Evolutionary conservation across 2,797 vertebrate genomes (phyloP).

Genomic region (Sebastiscus tertius): DNA sequence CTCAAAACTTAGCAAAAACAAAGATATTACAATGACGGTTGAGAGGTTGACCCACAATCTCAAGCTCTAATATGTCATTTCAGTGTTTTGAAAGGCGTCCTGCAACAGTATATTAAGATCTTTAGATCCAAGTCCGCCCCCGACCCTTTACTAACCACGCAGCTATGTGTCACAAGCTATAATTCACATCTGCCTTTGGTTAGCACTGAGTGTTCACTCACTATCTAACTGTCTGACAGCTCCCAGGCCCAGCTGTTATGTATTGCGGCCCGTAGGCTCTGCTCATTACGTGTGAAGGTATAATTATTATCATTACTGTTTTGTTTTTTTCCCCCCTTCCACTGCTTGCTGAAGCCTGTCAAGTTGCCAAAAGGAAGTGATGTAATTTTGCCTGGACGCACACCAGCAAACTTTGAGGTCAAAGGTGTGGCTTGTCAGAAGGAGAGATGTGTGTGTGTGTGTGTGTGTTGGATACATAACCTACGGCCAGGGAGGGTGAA

Average conservation of each 20-base stretch:
- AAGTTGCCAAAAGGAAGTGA: conserved; percentile 72
- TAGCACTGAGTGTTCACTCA: conserved; percentile 56
- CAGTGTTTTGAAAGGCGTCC: conserved; percentile 30
- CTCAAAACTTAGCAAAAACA: not conserved
- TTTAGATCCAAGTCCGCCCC: conserved; percentile 46
- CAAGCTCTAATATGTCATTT: not conserved
- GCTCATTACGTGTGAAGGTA: conserved; percentile 75
- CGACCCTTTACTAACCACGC: conserved; percentile 53
- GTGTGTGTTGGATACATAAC: not conserved
- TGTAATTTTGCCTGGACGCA: conserved; percentile 59
- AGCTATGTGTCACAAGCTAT: conserved; percentile 71
- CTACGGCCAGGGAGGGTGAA: not conserved
- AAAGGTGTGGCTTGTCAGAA: conserved; percentile 52
- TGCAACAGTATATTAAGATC: conserved; percentile 31
- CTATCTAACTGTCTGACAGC: conserved; percentile 71
- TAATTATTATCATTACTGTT: conserved; percentile 83
- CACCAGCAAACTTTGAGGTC: conserved; percentile 56
- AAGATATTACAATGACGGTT: not conserved
- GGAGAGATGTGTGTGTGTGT: not conserved
- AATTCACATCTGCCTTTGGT: conserved; percentile 76
- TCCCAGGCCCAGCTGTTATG: conserved; percentile 74
- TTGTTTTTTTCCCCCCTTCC: conserved; percentile 34
- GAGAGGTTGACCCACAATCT: not conserved
- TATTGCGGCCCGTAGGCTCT: conserved; percentile 68
- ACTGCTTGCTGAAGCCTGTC: conserved; percentile 57